Evolutionary conservation across 2,113 vertebrate species (phyloP), one percentile per base, ranked within the genome.

Genomic region (Bufo gargarizans): DNA sequence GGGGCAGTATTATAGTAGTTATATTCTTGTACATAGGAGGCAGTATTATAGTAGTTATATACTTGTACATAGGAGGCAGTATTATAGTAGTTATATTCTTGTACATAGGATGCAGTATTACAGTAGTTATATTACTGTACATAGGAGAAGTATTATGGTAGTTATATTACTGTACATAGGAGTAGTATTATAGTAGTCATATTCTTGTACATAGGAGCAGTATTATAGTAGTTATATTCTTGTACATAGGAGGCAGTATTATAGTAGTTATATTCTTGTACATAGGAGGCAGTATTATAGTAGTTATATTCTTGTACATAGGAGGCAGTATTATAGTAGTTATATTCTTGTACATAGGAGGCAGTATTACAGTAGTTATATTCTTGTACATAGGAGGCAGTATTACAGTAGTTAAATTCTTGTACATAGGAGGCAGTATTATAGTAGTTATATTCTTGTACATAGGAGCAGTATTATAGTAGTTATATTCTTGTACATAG

Each of bases 11-110:
- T 71, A 71, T 71, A 71, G 67, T 71, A 71, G 22, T 43, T 43
- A 71, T 71, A 71, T 71, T 71, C 67, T 71, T 33, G 67, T 71
- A 71, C 9, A 71, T 71, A 71, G 67, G 22, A 43, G 67, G 67
- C 67, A 43, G 67, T 71, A 71, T 71, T 33, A 71, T 71, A 71
- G 67, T 71, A 71, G 67, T 71, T 71, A 43, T 71, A 71, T 71
- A 43, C 67, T 43, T 71, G 9, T 71, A 71, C 8, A 71, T 71
- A 71, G 67, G 67, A 43, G 67, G 67, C 67, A 71, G 67, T 71
- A 71, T 71, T 43, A 71, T 71, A 71, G 67, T 71, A 71, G 67
- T 71, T 71, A 43, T 71, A 71, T 71, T 71, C 11, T 43, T 71
- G 67, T 71, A 71, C 22, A 71, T 71, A 43, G 67, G 67, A 22